phyloP scores from a whole-genome alignment of 2,113 vertebrate species.

The Scalopus aquaticus region DNA sequence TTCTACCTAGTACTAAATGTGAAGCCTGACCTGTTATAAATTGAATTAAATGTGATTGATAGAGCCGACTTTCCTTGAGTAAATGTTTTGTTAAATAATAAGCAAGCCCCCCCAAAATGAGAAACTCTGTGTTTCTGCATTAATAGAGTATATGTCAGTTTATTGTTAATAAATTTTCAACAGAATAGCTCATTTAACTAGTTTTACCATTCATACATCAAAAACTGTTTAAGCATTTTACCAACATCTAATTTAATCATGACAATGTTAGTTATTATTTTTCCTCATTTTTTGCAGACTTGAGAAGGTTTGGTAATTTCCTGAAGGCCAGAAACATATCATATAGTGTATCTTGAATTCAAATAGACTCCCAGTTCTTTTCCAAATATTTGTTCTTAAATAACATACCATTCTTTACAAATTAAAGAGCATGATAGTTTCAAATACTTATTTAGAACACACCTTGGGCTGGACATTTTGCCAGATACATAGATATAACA shows the following conservation, averaged over 20 bases:
- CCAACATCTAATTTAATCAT: background rate
- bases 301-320: background rate
- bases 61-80: background rate
- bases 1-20: background rate
- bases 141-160: background rate
- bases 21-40: background rate
- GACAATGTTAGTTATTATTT: background rate
- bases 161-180: background rate
- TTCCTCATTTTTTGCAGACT: background rate
- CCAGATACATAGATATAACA: background rate
- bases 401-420: background rate
- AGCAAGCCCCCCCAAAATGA: background rate
- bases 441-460: background rate
- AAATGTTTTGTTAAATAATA: background rate
- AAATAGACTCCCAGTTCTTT: background rate
- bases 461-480: background rate
- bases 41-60: background rate
- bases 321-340: background rate
- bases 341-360: background rate
- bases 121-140: background rate
- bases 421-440: background rate
- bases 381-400: constrained; percentile 28
- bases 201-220: background rate
- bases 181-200: background rate
- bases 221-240: background rate